A percentile compares a stretch with the other conserved stretches of the same genome.
Evolutionary conservation across 2,888 invertebrate genomes (phyloP).

Genomic region (Machimus rusticus): DNA sequence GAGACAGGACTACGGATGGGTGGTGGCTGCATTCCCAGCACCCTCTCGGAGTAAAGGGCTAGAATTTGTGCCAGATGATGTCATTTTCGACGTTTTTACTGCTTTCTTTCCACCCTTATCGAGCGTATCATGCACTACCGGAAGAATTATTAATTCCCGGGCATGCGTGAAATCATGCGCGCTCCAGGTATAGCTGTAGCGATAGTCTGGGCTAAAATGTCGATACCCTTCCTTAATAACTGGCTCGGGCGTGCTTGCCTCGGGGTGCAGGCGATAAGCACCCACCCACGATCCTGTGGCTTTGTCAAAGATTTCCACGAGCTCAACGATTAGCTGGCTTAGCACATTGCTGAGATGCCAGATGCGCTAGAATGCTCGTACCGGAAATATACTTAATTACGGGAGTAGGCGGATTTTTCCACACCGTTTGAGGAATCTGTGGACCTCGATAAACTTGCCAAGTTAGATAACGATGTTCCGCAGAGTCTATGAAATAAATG

Average conservation of each 20-base stretch:
- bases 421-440: background rate
- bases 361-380: background rate
- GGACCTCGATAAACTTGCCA: background rate
- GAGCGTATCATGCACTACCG: background rate
- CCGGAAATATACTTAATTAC: background rate
- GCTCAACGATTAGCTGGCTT: background rate
- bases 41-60: background rate
- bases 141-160: background rate
- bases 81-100: conserved; percentile 21
- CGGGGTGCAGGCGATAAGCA: background rate
- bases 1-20: background rate
- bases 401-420: background rate
- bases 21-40: conserved; percentile 13
- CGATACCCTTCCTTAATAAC: background rate
- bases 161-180: conserved; percentile 27
- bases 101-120: background rate
- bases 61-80: conserved; percentile 27
- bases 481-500: background rate
- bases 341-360: background rate
- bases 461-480: background rate
- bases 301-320: background rate
- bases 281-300: background rate
- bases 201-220: background rate
- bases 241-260: background rate
- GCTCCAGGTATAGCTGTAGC: background rate